Base-by-base conservation (phyloP, 2,888 invertebrate species). In the Dioctria linearis region DNA sequence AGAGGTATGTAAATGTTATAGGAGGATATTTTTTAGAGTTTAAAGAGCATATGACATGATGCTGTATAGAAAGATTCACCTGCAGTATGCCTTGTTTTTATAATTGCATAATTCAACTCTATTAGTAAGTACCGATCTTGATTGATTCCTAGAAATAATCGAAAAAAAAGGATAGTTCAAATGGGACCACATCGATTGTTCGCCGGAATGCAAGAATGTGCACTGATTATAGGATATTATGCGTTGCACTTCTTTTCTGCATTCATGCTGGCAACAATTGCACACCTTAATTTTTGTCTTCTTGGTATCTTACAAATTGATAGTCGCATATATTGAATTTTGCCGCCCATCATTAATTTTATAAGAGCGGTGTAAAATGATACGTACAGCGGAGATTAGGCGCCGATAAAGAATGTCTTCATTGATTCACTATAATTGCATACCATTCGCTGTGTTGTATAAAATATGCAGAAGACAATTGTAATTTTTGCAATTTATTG, bases 261-360 rank as follows among this genome's bases (percentile, higher is more conserved):
- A 37, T 39, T 59, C 42, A 59, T 57, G 57, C 11, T 42, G 42
- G 9, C 13, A 42, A n/a, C 57, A 25, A 51, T 54, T 51, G 69
- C 69, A 57, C 42, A 51, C 51, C 59, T 42, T 73, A 5, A 13
- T 59, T 73, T 25, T 42, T 49, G 49, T 57, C 54, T 13, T 73
- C 40, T 8, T 73, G 8, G 6, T 9, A n/a, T 40, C 37, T 25
- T 73, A 57, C 37, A 67, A 46, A 51, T 67, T 67, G 25, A 37
- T 73, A 11, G 42, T 54, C 59, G 25, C 57, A 73, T 25, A 25
- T 73, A 73, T 73, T 57, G 9, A 73, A 73, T 73, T 73, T 73
- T 59, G 57, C 59, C 42, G 73, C 43, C 73, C 13, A 59, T 73
- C 40, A 39, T 73, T 42, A 73, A 39, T 5, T 73, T 57, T 37